Conservation (phyloP, 2,888 invertebrate genomes). For the Drosophila demipolita region DNA sequence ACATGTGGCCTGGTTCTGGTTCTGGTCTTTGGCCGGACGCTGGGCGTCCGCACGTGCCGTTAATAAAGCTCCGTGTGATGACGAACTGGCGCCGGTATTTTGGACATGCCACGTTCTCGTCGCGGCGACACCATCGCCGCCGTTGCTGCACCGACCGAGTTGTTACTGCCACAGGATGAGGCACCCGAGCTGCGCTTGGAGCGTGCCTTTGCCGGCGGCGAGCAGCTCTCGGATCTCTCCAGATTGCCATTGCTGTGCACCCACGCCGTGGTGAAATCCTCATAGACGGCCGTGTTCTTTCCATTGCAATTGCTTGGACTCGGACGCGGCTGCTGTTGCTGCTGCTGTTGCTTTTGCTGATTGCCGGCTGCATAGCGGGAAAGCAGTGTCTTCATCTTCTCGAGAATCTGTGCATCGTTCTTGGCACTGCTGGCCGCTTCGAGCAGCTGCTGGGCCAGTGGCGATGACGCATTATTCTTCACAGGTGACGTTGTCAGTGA, state of each 20-base stretch:
- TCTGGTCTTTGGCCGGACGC: constrained; percentile 50
- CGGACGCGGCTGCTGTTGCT: constrained; percentile 19
- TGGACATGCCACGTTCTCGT: constrained; percentile 83
- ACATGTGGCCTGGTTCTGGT: constrained; percentile 35
- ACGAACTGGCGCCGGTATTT: constrained; percentile 84
- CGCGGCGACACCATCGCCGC: constrained; percentile 78
- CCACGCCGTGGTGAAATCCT: constrained; percentile 90
- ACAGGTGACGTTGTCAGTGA: constrained; percentile 86
- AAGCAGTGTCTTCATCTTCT: constrained; percentile 90
- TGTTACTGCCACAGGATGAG: constrained; percentile 83
- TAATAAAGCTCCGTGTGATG: constrained; percentile 84
- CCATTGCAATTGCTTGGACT: constrained; percentile 23
- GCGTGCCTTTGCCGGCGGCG: constrained; percentile 82
- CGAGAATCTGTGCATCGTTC: constrained; percentile 90
- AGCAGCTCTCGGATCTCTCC: constrained; percentile 87
- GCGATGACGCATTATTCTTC: constrained; percentile 87
- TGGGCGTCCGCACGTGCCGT: constrained; percentile 72
- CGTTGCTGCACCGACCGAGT: constrained; percentile 57
- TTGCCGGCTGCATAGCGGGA: constrained; percentile 86
- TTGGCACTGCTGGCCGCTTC: constrained; percentile 89
- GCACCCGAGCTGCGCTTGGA: constrained; percentile 84
- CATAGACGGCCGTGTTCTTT: constrained; percentile 86
- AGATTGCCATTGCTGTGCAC: constrained; percentile 90
- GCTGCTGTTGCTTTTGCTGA: constrained; percentile 51
- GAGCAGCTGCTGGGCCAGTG: constrained; percentile 90